Evolutionary conservation across 1,140 invertebrate genomes (phyloP).

Genomic region (Brachionus koreanus): DNA sequence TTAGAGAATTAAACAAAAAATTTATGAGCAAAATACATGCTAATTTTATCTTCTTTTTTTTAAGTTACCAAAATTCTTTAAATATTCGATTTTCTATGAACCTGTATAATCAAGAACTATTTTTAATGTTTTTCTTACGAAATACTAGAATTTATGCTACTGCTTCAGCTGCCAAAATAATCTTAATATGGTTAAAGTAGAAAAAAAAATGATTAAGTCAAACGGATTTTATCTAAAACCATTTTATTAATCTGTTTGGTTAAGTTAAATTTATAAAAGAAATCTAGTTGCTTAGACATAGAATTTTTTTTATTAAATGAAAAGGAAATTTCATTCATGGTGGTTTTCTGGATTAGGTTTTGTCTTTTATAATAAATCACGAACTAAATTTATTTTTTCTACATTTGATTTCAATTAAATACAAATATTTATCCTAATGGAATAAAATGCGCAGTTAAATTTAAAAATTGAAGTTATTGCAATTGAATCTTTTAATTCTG

Average conservation of each 20-base stretch:
- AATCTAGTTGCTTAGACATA: neutral
- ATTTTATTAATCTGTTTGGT: neutral
- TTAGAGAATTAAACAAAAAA: neutral
- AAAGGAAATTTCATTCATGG: neutral
- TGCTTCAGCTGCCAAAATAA: neutral
- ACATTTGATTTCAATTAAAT: neutral
- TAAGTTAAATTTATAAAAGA: neutral
- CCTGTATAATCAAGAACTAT: neutral
- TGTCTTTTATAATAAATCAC: neutral
- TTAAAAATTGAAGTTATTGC: neutral
- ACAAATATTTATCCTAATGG: neutral
- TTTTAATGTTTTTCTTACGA: neutral
- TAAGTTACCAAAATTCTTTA: neutral
- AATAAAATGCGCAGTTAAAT: neutral
- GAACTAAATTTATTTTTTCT: neutral
- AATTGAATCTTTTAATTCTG: neutral
- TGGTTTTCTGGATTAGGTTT: neutral
- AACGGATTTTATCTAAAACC: neutral
- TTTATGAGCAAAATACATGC: neutral
- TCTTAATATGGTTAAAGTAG: neutral
- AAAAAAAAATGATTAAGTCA: neutral
- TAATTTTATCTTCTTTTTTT: neutral
- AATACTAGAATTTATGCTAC: neutral
- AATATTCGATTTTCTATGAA: neutral
- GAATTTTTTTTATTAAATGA: neutral